Percentiles rank a stretch among this genome's conserved stretches.
Conservation (phyloP, 35 echinoderm and acorn worm genomes). For the Strongylocentrotus purpuratus region DNA sequence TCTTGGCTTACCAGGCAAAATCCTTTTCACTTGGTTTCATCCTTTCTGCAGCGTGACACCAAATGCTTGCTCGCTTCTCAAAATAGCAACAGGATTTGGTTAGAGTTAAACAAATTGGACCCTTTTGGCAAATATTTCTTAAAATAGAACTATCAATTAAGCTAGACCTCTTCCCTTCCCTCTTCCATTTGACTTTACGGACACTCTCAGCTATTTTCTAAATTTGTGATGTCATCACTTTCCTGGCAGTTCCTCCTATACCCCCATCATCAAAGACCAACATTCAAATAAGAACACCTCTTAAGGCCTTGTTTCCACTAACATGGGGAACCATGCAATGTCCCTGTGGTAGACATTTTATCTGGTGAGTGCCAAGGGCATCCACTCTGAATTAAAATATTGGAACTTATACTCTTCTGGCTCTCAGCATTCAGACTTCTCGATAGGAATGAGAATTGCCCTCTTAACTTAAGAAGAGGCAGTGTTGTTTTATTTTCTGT, state of each 20-base stretch:
- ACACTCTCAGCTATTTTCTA: neutral
- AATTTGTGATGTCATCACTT: neutral
- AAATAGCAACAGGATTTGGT: constrained; percentile 11
- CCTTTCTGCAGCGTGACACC: neutral
- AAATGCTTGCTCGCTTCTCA: neutral
- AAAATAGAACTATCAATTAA: neutral
- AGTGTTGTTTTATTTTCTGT: too few species aligned
- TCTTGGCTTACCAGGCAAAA: neutral
- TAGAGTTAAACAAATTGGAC: neutral
- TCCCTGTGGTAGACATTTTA: neutral
- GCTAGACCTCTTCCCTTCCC: neutral
- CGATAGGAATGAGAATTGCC: too few species aligned
- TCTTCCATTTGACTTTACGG: neutral
- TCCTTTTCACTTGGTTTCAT: neutral
- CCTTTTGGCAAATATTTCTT: neutral
- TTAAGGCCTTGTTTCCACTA: neutral
- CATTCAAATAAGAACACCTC: neutral
- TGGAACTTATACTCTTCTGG: too few species aligned
- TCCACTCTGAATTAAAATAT: too few species aligned
- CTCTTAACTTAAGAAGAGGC: too few species aligned
- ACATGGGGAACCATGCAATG: neutral
- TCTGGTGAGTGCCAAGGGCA: too few species aligned
- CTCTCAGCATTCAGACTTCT: too few species aligned
- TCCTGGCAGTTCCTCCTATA: neutral
- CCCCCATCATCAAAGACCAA: neutral